Evolutionary conservation across 2,888 invertebrate genomes (phyloP).

Genomic region (Molanna angustata): DNA sequence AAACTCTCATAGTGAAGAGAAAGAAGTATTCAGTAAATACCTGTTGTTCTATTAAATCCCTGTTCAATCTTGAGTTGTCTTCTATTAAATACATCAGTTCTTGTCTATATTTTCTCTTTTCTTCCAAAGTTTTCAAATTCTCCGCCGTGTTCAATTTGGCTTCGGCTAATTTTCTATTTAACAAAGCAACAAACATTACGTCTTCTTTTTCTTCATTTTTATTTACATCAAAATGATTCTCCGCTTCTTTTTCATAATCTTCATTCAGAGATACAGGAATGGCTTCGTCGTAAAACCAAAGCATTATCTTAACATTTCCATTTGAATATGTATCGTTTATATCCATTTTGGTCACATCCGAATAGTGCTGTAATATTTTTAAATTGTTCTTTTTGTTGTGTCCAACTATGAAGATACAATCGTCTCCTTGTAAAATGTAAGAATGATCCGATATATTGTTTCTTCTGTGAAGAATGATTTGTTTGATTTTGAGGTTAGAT

Average conservation of each 20-base stretch:
- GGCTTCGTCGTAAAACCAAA: conserved; percentile 25
- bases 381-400: conserved; percentile 8
- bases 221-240: neutral
- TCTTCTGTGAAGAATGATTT: conserved; percentile 12
- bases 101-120: conserved; percentile 22
- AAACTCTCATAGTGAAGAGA: no score
- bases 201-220: conserved; percentile 16
- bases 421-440: conserved; percentile 3
- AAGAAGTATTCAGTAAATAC: no score
- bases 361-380: conserved; percentile 10
- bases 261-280: conserved; percentile 20
- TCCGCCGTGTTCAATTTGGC: conserved; percentile 24
- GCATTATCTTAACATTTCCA: conserved; percentile 16
- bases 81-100: conserved; percentile 13
- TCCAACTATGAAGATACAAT: conserved; percentile 4
- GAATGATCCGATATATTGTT: neutral
- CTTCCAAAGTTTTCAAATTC: conserved; percentile 16
- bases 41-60: conserved; percentile 5
- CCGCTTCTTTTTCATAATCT: conserved; percentile 9
- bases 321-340: conserved; percentile 14
- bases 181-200: conserved; percentile 11
- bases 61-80: conserved; percentile 18
- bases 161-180: conserved; percentile 20
- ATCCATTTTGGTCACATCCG: conserved; percentile 20
- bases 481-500: neutral